These are phyloP conservation scores for Hydrolagus affinis DNA, from an alignment of 2,113 vertebrate genomes.

Conservation along the genomic window DNA sequence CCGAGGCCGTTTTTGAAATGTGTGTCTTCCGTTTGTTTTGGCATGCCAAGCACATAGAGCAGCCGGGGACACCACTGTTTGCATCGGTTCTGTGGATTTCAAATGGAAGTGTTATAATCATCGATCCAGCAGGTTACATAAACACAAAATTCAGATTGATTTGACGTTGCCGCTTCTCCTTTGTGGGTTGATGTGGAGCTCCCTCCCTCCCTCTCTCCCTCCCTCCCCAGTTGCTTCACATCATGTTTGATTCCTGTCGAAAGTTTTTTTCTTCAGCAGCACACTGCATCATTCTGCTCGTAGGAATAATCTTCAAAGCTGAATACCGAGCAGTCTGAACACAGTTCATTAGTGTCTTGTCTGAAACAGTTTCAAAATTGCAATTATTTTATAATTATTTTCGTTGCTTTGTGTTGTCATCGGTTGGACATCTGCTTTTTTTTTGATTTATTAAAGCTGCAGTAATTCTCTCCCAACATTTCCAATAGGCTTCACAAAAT, in stretches of 20 bases:
- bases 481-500: background rate
- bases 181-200: constrained; percentile 5
- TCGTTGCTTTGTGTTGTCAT: background rate
- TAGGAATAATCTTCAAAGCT: background rate
- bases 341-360: constrained; percentile 25
- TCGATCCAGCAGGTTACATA: constrained; percentile 1
- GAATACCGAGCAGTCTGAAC: background rate
- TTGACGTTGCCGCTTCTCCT: background rate
- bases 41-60: background rate
- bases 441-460: background rate
- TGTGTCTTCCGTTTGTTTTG: background rate
- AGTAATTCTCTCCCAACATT: background rate
- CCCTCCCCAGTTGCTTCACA: constrained; percentile 17
- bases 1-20: background rate
- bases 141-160: constrained; percentile 18
- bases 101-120: constrained; percentile 11
- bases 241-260: constrained; percentile 24
- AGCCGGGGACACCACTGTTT: background rate
- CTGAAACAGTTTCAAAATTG: constrained; percentile 5
- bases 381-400: constrained; percentile 27
- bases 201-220: background rate
- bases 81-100: background rate
- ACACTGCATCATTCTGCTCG: constrained; percentile 14
- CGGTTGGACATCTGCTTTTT: background rate
- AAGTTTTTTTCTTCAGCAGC: background rate